These are phyloP conservation scores for Erebia aethiops DNA, from an alignment of 2,888 invertebrate species.

Conservation along the genomic window DNA sequence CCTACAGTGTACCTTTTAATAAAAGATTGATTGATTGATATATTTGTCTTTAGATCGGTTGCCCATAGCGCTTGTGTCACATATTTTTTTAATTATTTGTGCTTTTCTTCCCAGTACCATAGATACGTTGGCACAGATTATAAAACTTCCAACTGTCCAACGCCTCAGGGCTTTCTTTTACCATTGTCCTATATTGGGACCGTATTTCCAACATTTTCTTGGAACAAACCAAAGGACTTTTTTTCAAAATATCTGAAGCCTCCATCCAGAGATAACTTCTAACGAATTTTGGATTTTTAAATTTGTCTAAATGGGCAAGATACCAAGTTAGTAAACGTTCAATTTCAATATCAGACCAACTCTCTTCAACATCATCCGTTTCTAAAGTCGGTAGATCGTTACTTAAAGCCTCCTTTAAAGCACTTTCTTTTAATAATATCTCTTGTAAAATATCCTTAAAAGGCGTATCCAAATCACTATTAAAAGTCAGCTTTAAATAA, in stretches of 20 bases:
- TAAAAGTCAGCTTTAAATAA: slow-evolving; percentile 63
- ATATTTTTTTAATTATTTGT: slow-evolving; percentile 1
- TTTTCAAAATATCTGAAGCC: slow-evolving; percentile 60
- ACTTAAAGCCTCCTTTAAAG: slow-evolving; percentile 44
- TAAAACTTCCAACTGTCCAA: slow-evolving; percentile 65
- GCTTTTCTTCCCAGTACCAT: slow-evolving; percentile 68
- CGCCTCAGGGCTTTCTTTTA: slow-evolving; percentile 58
- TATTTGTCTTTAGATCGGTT: too few relatives aligned
- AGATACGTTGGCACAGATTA: slow-evolving; percentile 72
- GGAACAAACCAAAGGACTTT: slow-evolving; percentile 67
- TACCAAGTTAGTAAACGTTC: slow-evolving; percentile 70
- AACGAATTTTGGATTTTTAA: slow-evolving; percentile 72
- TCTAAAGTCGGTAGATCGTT: slow-evolving; percentile 26
- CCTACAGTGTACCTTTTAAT: too few relatives aligned
- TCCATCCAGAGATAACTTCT: slow-evolving; percentile 73
- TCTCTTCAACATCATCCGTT: slow-evolving; percentile 47
- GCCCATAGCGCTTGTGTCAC: too few relatives aligned
- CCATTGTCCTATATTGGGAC: slow-evolving; percentile 67
- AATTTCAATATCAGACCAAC: slow-evolving; percentile 64
- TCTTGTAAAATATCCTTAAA: slow-evolving; percentile 48
- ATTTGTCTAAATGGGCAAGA: slow-evolving; percentile 70
- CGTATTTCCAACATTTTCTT: slow-evolving; percentile 75
- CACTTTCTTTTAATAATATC: slow-evolving; percentile 48
- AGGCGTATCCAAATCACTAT: slow-evolving; percentile 36
- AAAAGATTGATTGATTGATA: too few relatives aligned